Evolutionary conservation across 2,797 vertebrate genomes (phyloP).

Genomic region (Spatula versicolor): DNA sequence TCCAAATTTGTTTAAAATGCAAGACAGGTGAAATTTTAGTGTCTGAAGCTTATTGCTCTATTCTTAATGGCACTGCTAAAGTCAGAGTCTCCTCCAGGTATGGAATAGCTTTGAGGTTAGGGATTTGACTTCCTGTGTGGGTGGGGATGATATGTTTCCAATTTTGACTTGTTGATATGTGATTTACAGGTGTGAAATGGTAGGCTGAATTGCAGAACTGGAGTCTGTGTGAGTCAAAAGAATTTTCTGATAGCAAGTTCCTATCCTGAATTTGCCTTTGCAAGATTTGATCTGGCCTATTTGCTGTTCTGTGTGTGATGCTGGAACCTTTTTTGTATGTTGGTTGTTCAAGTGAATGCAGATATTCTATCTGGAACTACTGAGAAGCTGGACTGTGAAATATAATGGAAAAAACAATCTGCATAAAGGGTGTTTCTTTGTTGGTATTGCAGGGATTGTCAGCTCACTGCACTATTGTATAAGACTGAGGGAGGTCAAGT

Average conservation of each 20-base stretch:
- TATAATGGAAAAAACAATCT: not conserved
- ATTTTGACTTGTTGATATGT: not conserved
- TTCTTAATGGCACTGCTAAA: not conserved
- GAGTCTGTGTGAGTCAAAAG: not conserved
- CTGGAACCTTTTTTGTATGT: not conserved
- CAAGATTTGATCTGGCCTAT: fast-evolving
- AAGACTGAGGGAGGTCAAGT: not conserved
- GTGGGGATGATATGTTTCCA: not conserved
- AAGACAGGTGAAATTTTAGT: not conserved
- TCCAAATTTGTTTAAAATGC: not conserved
- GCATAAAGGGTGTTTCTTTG: not conserved
- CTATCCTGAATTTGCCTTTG: not conserved
- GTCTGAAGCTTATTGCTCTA: not conserved
- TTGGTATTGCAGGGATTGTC: not conserved
- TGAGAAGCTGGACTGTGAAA: not conserved
- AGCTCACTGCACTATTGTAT: not conserved
- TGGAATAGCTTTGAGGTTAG: not conserved
- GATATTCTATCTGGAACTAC: not conserved
- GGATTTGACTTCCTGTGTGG: not conserved
- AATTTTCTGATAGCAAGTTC: not conserved
- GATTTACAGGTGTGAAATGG: not conserved
- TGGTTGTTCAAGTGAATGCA: not conserved
- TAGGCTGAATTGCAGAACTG: not conserved
- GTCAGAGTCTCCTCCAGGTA: not conserved
- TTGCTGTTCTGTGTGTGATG: not conserved